Percentiles rank a stretch among this genome's conserved stretches.
Conservation (phyloP, 2,113 vertebrate species). For the Cryptotis parvus region DNA sequence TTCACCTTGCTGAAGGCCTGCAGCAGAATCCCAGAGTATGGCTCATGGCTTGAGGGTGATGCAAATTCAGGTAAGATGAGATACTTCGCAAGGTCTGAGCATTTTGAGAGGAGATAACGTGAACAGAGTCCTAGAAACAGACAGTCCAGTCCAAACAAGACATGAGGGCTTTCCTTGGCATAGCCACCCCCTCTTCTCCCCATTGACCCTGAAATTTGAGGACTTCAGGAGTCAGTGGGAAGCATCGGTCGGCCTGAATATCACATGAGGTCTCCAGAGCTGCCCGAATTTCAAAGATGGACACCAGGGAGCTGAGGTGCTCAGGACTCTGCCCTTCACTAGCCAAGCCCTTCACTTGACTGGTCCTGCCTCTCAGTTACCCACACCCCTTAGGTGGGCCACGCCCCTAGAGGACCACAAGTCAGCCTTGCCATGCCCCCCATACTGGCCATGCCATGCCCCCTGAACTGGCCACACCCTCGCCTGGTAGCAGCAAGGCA, state of each 20-base stretch:
- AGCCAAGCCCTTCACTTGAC: not conserved
- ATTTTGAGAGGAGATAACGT: not conserved
- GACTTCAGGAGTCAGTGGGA: not conserved
- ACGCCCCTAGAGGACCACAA: too few relatives aligned
- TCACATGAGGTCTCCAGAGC: not conserved
- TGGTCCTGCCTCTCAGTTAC: too few relatives aligned
- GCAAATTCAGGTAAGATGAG: not conserved
- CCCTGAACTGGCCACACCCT: not conserved
- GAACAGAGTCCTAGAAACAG: not conserved
- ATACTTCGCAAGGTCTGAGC: not conserved
- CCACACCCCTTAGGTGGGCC: too few relatives aligned
- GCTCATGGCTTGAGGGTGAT: constrained; percentile 5
- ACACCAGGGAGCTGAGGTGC: not conserved
- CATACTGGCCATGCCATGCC: too few relatives aligned
- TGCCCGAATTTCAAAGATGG: not conserved
- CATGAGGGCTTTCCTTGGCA: not conserved
- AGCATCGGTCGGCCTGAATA: not conserved
- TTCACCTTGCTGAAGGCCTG: not conserved
- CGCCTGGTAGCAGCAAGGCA: not conserved
- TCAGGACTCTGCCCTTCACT: not conserved
- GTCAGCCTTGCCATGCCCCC: too few relatives aligned
- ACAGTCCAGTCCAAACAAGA: not conserved
- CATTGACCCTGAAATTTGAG: not conserved
- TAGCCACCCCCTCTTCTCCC: not conserved
- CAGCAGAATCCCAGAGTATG: not conserved